Conservation (phyloP, 2,888 invertebrate species). For the Apodemia zela region DNA sequence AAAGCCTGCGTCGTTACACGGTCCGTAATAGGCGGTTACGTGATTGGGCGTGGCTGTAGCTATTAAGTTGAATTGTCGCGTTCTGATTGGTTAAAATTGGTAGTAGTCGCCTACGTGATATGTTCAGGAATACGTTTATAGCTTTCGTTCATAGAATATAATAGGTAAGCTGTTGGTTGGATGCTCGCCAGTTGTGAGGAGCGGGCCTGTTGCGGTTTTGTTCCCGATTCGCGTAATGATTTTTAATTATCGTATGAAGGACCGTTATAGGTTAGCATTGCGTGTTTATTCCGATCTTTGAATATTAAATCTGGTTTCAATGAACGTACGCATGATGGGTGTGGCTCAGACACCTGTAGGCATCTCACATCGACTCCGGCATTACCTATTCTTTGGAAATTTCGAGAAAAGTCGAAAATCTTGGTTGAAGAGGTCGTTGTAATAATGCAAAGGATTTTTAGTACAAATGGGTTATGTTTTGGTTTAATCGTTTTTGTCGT, state of each 20-base stretch:
- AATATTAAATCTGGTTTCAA: constrained; percentile 38
- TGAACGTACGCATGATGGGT: constrained; percentile 23
- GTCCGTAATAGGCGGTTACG: constrained; percentile 80
- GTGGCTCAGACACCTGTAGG: constrained; percentile 26
- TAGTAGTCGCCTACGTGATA: constrained; percentile 78
- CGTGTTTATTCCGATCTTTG: constrained; percentile 42
- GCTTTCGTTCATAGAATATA: constrained; percentile 77
- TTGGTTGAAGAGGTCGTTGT: background rate
- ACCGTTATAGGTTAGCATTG: constrained; percentile 56
- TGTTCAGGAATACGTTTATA: constrained; percentile 80
- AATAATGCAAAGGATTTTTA: background rate
- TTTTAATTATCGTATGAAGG: constrained; percentile 62
- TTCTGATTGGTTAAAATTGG: constrained; percentile 79
- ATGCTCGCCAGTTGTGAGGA: constrained; percentile 62
- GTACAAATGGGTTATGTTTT: background rate
- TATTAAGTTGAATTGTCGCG: constrained; percentile 79
- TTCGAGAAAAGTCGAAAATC: background rate
- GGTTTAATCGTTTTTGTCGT: too few species aligned
- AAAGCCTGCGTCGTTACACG: constrained; percentile 79
- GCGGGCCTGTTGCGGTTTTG: constrained; percentile 59
- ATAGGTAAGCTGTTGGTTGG: constrained; percentile 76
- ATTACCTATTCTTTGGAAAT: constrained; percentile 11
- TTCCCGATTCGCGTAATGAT: constrained; percentile 61
- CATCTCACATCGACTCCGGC: background rate
- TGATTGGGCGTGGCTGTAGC: constrained; percentile 77